Percentiles rank a stretch among this genome's conserved stretches.
Evolutionary conservation across 2,797 vertebrate genomes (phyloP).

Genomic region (Scolopax bukidnonensis): DNA sequence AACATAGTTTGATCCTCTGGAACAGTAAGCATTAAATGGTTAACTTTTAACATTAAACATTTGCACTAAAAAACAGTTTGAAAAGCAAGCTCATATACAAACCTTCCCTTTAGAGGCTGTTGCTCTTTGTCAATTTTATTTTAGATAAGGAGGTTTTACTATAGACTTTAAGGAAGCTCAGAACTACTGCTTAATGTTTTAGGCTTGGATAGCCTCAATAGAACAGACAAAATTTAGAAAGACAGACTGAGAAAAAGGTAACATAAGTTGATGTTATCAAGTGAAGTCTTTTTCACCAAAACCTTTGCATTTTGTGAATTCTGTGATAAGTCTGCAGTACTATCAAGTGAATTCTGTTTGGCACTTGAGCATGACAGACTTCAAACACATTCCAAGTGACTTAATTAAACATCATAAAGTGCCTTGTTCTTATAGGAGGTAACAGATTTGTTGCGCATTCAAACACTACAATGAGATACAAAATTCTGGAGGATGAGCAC

Average conservation of each 20-base stretch:
- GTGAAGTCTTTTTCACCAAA: constrained; percentile 26
- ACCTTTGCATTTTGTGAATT: neutral
- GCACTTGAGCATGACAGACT: constrained; percentile 43
- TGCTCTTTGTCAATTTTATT: constrained; percentile 4
- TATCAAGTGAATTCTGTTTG: neutral
- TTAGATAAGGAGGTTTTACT: constrained; percentile 36
- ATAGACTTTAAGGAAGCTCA: constrained; percentile 10
- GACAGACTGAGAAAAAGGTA: neutral
- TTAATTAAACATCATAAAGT: neutral
- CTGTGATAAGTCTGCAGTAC: neutral
- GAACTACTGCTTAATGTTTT: neutral
- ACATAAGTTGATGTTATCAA: neutral
- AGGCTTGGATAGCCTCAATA: neutral
- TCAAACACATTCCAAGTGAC: constrained; percentile 22
- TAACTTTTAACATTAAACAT: neutral
- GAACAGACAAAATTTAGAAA: constrained; percentile 13
- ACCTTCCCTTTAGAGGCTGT: constrained; percentile 60
- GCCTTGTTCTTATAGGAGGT: constrained; percentile 3
- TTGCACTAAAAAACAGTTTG: neutral
- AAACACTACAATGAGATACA: neutral
- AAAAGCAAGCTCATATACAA: constrained; percentile 59
- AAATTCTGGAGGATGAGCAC: constrained; percentile 9
- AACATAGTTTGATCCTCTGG: neutral
- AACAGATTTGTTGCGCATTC: neutral
- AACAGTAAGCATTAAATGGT: neutral